Conservation (phyloP, 2,888 invertebrate genomes). For the Artemia sinica region DNA sequence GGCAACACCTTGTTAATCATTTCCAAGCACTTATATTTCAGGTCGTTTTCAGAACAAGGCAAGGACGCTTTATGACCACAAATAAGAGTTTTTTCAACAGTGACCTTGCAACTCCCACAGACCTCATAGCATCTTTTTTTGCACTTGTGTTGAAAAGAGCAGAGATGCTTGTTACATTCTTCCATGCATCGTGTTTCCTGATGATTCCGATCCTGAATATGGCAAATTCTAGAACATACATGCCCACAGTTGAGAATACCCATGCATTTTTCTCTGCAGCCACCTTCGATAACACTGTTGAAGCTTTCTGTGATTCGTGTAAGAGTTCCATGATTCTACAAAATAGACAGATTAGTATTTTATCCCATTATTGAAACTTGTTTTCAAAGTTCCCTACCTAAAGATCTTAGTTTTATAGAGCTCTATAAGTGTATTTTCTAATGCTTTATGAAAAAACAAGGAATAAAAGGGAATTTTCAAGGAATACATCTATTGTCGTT, state of each 20-base stretch:
- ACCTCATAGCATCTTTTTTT: constrained; percentile 27
- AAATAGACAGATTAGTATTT: neutral
- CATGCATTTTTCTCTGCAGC: constrained; percentile 30
- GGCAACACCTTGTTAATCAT: constrained; percentile 33
- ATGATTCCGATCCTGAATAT: constrained; percentile 28
- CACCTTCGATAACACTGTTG: constrained; percentile 30
- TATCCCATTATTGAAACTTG: too few relatives aligned
- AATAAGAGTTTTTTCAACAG: constrained; percentile 23
- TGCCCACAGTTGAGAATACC: constrained; percentile 31
- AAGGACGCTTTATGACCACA: constrained; percentile 26
- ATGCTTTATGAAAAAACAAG: too few relatives aligned
- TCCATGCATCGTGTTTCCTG: constrained; percentile 24
- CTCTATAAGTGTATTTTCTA: too few relatives aligned
- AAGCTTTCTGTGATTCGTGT: constrained; percentile 23
- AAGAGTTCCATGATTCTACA: neutral
- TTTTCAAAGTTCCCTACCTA: too few relatives aligned
- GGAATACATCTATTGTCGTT: too few relatives aligned
- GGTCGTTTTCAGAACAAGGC: constrained; percentile 24
- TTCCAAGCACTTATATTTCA: constrained; percentile 32
- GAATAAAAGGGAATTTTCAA: too few relatives aligned
- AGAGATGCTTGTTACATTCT: constrained; percentile 20
- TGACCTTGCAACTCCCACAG: constrained; percentile 26
- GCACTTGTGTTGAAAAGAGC: constrained; percentile 23
- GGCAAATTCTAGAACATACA: constrained; percentile 29
- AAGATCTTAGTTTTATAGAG: too few relatives aligned